These are phyloP conservation scores for Phylloscopus whistleri DNA, from an alignment of 2,113 vertebrate species.

Conservation along the genomic window DNA sequence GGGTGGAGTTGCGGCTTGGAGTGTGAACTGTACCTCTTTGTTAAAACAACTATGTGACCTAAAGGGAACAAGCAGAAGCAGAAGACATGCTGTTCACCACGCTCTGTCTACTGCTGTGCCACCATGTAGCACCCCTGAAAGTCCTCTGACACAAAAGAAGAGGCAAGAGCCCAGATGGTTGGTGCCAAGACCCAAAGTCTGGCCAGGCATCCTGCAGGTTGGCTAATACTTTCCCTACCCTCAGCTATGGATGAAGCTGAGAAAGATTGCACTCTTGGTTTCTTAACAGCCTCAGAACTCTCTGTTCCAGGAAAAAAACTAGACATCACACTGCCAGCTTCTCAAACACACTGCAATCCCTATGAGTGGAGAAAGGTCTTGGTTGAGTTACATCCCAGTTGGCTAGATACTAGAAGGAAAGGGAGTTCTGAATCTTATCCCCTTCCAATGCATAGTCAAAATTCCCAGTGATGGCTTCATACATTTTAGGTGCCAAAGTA, in stretches of 20 bases:
- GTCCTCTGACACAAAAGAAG: neutral
- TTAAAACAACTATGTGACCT: neutral
- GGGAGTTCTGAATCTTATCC: neutral
- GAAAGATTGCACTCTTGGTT: neutral
- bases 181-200: neutral
- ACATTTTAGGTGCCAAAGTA: neutral
- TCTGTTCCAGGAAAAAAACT: neutral
- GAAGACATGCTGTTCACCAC: neutral
- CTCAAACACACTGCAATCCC: neutral
- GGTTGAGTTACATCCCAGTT: neutral
- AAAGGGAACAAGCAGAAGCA: neutral
- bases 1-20: neutral
- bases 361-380: neutral
- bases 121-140: neutral
- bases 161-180: neutral
- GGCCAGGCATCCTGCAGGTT: neutral
- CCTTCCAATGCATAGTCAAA: neutral
- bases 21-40: neutral
- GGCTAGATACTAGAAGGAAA: neutral
- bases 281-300: neutral
- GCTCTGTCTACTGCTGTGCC: neutral
- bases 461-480: neutral
- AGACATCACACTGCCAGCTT: neutral
- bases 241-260: neutral
- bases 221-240: neutral